These are phyloP conservation scores for Suillia variegata DNA, from an alignment of 2,888 invertebrate species.

Conservation along the genomic window DNA sequence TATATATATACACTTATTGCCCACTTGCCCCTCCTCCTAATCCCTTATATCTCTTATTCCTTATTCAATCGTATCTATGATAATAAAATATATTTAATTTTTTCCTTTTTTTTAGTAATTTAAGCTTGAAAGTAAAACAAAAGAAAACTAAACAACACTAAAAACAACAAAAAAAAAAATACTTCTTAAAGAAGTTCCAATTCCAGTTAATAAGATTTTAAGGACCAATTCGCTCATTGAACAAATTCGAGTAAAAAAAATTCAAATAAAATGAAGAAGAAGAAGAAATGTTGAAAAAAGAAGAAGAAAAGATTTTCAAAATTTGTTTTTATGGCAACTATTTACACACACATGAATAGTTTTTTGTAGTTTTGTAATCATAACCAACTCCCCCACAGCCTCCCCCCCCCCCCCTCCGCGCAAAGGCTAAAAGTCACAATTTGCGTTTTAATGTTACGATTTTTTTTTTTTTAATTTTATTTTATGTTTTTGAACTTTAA, in stretches of 20 bases:
- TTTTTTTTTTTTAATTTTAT: neutral
- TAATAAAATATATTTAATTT: too few relatives aligned
- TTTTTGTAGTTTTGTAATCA: too few relatives aligned
- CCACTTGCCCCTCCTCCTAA: too few relatives aligned
- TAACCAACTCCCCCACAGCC: too few relatives aligned
- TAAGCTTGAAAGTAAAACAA: neutral
- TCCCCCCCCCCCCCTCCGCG: too few relatives aligned
- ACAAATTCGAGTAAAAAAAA: conserved; percentile 38
- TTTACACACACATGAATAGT: neutral
- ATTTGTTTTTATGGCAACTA: conserved; percentile 9
- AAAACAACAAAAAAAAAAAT: conserved; percentile 23
- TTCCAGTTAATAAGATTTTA: conserved; percentile 31
- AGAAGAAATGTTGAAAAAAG: neutral
- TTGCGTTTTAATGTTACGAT: too few relatives aligned
- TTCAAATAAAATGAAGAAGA: conserved; percentile 10
- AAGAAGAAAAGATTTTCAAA: neutral
- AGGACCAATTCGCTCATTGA: conserved; percentile 51
- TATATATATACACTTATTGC: too few relatives aligned
- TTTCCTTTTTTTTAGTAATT: too few relatives aligned
- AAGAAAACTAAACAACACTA: too few relatives aligned
- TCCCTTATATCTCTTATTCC: conserved; percentile 3
- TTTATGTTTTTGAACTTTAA: neutral
- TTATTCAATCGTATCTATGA: conserved; percentile 17
- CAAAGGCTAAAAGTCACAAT: too few relatives aligned
- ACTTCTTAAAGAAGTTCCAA: conserved; percentile 42